phyloP scores from a whole-genome alignment of 2,888 invertebrate genomes.

The Metacarcinus magister region DNA sequence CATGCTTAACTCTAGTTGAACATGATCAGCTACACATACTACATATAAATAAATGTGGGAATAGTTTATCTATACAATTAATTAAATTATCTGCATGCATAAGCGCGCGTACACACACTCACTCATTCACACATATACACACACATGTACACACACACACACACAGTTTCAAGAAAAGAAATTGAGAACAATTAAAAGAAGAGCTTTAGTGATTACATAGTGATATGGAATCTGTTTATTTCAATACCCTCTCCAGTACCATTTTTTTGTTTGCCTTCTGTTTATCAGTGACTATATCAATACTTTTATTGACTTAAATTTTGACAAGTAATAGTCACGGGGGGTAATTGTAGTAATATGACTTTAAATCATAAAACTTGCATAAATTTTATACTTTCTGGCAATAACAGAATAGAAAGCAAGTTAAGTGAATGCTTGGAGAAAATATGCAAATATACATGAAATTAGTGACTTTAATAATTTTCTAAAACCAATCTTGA shows the following conservation, averaged over 20 bases:
- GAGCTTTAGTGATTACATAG: not conserved
- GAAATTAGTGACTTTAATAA: not conserved
- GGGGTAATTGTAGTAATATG: no score
- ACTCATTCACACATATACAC: not conserved
- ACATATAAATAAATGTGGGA: slow-evolving; percentile 41
- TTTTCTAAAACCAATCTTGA: not conserved
- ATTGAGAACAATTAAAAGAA: not conserved
- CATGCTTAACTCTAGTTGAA: slow-evolving; percentile 46
- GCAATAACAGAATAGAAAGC: not conserved
- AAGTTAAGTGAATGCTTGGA: slow-evolving; percentile 31
- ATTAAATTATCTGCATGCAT: slow-evolving; percentile 43
- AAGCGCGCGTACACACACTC: not conserved
- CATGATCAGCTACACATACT: slow-evolving; percentile 51
- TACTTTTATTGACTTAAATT: no score
- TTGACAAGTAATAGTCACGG: no score
- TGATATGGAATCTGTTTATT: no score
- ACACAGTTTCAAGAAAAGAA: not conserved
- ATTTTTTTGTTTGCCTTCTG: no score
- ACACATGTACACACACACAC: not conserved
- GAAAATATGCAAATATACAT: not conserved
- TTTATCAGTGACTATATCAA: no score
- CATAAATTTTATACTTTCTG: no score
- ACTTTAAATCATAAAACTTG: no score
- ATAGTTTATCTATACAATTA: slow-evolving; percentile 19
- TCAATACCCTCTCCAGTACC: no score